These are phyloP conservation scores for Stomatorhinus ivindoensis DNA, from an alignment of 2,113 vertebrate genomes.

Conservation along the genomic window DNA sequence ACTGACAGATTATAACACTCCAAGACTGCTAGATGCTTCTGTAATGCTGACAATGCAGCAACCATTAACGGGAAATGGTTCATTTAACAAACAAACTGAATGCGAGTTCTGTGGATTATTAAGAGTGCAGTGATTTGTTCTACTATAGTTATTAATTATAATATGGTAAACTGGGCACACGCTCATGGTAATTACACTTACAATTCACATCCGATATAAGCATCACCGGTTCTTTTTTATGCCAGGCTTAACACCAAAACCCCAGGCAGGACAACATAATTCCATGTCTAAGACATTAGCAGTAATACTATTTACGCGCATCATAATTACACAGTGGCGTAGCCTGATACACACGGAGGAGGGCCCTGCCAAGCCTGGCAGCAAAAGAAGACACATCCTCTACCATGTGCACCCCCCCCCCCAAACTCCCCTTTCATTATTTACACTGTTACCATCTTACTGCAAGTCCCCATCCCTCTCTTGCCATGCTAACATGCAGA, in stretches of 20 bases:
- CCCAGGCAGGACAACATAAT: neutral
- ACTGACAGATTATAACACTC: neutral
- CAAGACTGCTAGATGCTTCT: neutral
- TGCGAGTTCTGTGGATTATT: neutral
- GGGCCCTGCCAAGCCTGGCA: neutral
- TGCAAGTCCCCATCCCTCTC: neutral
- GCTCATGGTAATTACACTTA: neutral
- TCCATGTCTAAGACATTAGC: neutral
- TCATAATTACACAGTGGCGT: neutral
- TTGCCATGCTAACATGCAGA: neutral
- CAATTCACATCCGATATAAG: neutral
- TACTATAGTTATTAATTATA: neutral
- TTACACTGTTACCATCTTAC: neutral
- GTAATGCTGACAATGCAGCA: neutral
- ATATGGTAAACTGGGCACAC: neutral
- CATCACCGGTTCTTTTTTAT: neutral
- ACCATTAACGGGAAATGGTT: neutral
- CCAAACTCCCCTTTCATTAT: neutral
- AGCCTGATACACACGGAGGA: neutral
- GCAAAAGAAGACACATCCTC: neutral
- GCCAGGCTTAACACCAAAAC: neutral
- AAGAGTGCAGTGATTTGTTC: neutral
- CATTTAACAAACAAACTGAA: slow-evolving; percentile 8
- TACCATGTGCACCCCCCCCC: neutral
- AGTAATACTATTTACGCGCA: neutral